A percentile compares a stretch with the other conserved stretches of the same genome.
phyloP scores from a whole-genome alignment of 64 coral and sea anemone species.

The Actinia equina region DNA sequence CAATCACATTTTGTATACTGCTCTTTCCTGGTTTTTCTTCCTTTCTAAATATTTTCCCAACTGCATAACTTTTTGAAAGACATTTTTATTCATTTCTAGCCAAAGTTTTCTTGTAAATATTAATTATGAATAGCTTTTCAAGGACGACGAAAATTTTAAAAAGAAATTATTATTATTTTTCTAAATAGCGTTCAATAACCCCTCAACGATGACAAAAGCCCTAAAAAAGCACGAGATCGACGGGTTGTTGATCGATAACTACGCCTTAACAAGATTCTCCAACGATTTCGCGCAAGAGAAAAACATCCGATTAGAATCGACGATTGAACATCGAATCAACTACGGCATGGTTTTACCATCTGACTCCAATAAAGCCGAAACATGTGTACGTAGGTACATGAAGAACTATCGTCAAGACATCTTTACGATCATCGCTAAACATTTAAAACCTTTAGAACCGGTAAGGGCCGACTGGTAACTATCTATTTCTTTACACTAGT shows the following conservation, averaged over 20 bases:
- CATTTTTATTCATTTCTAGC: too few relatives aligned
- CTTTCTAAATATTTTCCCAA: too few relatives aligned
- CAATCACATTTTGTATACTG: not conserved
- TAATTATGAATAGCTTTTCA: too few relatives aligned
- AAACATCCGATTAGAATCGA: slow-evolving; percentile 58
- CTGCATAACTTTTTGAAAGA: too few relatives aligned
- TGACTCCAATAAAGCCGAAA: slow-evolving; percentile 27
- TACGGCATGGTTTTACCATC: slow-evolving; percentile 79
- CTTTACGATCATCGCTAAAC: slow-evolving; percentile 72
- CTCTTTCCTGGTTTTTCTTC: not conserved
- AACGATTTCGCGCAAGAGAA: slow-evolving; percentile 32
- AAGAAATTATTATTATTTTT: not conserved
- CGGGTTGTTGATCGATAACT: slow-evolving; percentile 83
- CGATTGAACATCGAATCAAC: slow-evolving; percentile 69
- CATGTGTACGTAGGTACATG: slow-evolving; percentile 64
- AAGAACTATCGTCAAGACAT: slow-evolving; percentile 85
- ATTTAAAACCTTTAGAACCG: slow-evolving; percentile 51
- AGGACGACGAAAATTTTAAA: too few relatives aligned
- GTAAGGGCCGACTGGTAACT: not conserved
- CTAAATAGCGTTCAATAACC: slow-evolving; percentile 44
- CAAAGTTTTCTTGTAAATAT: too few relatives aligned
- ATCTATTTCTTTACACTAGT: too few relatives aligned
- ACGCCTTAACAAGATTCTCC: slow-evolving; percentile 82
- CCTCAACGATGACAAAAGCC: slow-evolving; percentile 52
- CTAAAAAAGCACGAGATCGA: slow-evolving; percentile 44